These are phyloP conservation scores for Cyclura pinguis DNA, from an alignment of 2,797 vertebrate genomes.

Conservation along the genomic window DNA sequence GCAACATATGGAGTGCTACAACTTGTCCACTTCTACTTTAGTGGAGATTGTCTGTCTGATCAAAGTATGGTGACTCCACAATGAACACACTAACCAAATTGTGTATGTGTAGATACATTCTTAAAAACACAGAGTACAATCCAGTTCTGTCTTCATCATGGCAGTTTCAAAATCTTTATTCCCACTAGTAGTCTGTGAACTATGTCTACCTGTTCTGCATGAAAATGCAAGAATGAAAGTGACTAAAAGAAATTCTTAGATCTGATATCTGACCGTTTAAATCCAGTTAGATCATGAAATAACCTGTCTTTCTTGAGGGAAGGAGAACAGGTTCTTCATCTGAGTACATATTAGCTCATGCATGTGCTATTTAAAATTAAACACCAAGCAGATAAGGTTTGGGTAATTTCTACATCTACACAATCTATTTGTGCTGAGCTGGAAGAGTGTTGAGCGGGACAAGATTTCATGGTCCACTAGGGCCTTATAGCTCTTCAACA, in stretches of 20 bases:
- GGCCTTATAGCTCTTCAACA: slow-evolving; percentile 84
- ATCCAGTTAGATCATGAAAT: not conserved
- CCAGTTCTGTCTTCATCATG: not conserved
- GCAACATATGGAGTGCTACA: too few species aligned
- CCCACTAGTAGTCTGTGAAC: not conserved
- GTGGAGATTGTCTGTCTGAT: not conserved
- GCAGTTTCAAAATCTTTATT: not conserved
- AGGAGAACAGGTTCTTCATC: slow-evolving; percentile 14
- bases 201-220: not conserved
- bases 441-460: slow-evolving; percentile 87
- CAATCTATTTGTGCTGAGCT: slow-evolving; percentile 82
- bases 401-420: slow-evolving; percentile 82
- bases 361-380: slow-evolving; percentile 50
- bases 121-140: not conserved
- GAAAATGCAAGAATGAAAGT: slow-evolving; percentile 9
- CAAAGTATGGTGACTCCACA: not conserved
- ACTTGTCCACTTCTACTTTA: too few species aligned
- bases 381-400: slow-evolving; percentile 65
- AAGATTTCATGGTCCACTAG: slow-evolving; percentile 84
- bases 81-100: not conserved
- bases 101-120: not conserved
- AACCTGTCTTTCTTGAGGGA: slow-evolving; percentile 7
- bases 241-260: not conserved
- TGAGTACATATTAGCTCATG: rapidly evolving
- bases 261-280: slow-evolving; percentile 1